phyloP scores from a whole-genome alignment of 1,140 invertebrate species.

The Bilobella aurantiaca region DNA sequence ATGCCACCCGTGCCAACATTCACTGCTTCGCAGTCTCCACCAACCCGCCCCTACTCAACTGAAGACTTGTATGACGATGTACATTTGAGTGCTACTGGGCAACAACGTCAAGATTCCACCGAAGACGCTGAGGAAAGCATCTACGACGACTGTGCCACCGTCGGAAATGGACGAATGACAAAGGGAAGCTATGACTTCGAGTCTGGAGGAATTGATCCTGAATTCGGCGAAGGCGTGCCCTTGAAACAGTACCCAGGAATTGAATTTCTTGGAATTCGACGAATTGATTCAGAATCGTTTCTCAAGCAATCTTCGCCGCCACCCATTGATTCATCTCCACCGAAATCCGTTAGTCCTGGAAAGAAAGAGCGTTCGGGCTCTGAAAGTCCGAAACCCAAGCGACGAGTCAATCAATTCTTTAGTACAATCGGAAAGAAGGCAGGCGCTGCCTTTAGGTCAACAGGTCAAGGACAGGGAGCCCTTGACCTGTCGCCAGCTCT shows the following conservation, averaged over 20 bases:
- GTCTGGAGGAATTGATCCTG: neutral
- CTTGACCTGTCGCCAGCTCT: neutral
- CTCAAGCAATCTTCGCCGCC: constrained; percentile 10
- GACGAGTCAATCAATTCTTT: constrained; percentile 35
- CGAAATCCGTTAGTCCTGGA: neutral
- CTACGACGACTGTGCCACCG: constrained; percentile 31
- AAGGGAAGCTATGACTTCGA: constrained; percentile 31
- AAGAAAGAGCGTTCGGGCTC: constrained; percentile 27
- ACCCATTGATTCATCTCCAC: constrained; percentile 22
- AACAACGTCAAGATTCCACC: neutral
- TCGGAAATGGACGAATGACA: constrained; percentile 10
- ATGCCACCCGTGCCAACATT: neutral
- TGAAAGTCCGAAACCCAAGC: constrained; percentile 29
- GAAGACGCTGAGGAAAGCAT: constrained; percentile 24
- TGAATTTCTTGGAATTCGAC: constrained; percentile 33
- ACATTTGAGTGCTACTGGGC: neutral
- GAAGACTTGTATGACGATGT: neutral
- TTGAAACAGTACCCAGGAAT: constrained; percentile 24
- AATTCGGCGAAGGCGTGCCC: constrained; percentile 18
- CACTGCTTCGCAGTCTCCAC: neutral
- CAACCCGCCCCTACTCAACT: neutral
- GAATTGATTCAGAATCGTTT: constrained; percentile 33
- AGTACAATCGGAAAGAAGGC: constrained; percentile 35
- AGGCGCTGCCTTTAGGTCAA: constrained; percentile 30
- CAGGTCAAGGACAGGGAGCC: neutral